Conservation (phyloP, 2,113 vertebrate species). For the Psilopsiagon aurifrons region DNA sequence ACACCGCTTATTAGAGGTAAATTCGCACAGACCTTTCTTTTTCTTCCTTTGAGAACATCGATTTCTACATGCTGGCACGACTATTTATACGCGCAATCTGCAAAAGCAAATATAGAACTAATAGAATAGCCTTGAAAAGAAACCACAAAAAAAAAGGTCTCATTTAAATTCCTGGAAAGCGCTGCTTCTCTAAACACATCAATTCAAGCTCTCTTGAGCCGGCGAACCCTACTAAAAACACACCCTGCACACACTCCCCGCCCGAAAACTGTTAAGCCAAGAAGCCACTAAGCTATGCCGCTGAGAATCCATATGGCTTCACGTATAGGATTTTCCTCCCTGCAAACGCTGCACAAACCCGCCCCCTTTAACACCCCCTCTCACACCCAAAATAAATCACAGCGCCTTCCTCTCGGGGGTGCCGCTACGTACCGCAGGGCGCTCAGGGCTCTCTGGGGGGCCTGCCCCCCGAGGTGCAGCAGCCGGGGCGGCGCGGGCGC, state of each 20-base stretch:
- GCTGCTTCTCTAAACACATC: conserved; percentile 47
- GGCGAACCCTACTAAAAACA: neutral
- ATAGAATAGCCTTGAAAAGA: conserved; percentile 47
- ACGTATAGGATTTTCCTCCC: neutral
- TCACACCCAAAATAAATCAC: neutral
- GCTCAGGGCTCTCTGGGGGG: neutral
- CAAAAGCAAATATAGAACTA: conserved; percentile 48
- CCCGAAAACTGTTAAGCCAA: neutral
- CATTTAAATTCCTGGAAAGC: conserved; percentile 81
- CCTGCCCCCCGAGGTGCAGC: neutral
- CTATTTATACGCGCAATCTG: conserved; percentile 32
- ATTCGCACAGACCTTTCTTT: neutral
- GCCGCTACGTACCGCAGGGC: neutral
- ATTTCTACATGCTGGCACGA: conserved; percentile 12
- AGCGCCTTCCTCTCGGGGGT: neutral
- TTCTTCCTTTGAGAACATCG: neutral
- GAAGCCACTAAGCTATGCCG: neutral
- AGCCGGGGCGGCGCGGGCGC: neutral
- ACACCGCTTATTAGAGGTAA: neutral
- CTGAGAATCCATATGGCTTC: neutral
- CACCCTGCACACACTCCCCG: neutral
- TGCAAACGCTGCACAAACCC: neutral
- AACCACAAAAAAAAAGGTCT: conserved; percentile 28
- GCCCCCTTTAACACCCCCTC: neutral
- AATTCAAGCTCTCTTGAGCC: conserved; percentile 23